phyloP scores from a whole-genome alignment of 2,888 invertebrate genomes.

The Rhogogaster chlorosoma region DNA sequence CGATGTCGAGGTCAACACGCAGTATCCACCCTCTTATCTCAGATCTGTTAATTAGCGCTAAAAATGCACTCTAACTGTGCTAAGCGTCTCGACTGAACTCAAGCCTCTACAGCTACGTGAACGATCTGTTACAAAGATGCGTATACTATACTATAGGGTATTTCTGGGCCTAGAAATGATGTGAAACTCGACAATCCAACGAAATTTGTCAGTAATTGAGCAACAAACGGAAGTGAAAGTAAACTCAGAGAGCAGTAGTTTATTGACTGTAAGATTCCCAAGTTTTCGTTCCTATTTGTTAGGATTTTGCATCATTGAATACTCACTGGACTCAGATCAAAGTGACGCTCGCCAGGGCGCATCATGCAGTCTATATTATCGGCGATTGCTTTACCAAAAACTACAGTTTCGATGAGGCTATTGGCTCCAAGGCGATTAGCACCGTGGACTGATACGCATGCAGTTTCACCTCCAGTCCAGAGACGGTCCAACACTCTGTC shows the following conservation, averaged over 20 bases:
- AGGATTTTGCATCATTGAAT: neutral
- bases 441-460: slow-evolving; percentile 98
- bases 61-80: slow-evolving; percentile 24
- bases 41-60: neutral
- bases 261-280: neutral
- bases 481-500: slow-evolving; percentile 91
- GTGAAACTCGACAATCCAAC: neutral
- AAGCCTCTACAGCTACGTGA: neutral
- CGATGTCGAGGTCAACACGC: neutral
- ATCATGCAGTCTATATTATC: slow-evolving; percentile 90
- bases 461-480: slow-evolving; percentile 96
- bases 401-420: slow-evolving; percentile 98
- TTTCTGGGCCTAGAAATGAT: neutral
- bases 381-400: slow-evolving; percentile 98
- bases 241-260: neutral
- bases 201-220: neutral
- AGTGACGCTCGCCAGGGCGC: slow-evolving; percentile 91
- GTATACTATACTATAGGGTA: neutral
- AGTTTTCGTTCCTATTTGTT: neutral
- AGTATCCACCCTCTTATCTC: neutral
- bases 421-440: slow-evolving; percentile 99
- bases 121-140: neutral
- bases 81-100: neutral
- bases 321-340: slow-evolving; percentile 85
- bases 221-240: neutral